Base-by-base conservation (phyloP, 2,888 invertebrate species). In the Mythimna vitellina region DNA sequence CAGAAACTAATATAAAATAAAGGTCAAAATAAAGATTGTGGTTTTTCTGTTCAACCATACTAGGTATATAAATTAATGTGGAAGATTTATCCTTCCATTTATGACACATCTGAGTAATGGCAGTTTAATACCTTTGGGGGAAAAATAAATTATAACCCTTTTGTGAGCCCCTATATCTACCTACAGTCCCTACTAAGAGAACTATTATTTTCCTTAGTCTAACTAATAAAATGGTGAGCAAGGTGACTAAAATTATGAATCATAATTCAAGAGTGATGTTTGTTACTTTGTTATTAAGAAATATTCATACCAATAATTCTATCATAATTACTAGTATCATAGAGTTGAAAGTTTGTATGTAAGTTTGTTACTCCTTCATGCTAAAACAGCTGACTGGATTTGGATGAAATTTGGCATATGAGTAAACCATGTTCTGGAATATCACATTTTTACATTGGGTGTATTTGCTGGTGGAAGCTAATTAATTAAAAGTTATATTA, bases 181-280 rank as follows among this genome's bases (percentile, higher is more conserved):
- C 53, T 60, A 29, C 17, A 14, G 20, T n/a, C n/a, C 20, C 12
- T 29, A 29, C 1, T 56, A 49, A 35, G 32, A 7, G 14, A 14
- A 22, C 10, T n/a, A 61, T 54, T 54, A 46, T 75, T 74, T 74
- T 74, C 60, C 73, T 68, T 49, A 61, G 32, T 53, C 5, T 35
- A 53, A 46, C 8, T 42, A 53, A 35, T 60, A 75, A 10, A 46
- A 53, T 4, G 0, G 20, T 17, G 3, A 38, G 35, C n/a, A 71
- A 29, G 29, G 56, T 73, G 20, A 57, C 20, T 49, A 22, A 56
- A 56, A 49, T 38, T 63, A 56, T 72, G 53, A 76, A 10, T 76
- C 68, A 74, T 20, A 22, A 8, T 60, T 60, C 1, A 60, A 53
- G 14, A 29, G 51, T 56, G 12, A 57, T 53, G 32, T 20, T 54